Evolutionary conservation across 2,113 vertebrate genomes (phyloP), one percentile per base, ranked within the genome.

Genomic region (Condylura cristata): DNA sequence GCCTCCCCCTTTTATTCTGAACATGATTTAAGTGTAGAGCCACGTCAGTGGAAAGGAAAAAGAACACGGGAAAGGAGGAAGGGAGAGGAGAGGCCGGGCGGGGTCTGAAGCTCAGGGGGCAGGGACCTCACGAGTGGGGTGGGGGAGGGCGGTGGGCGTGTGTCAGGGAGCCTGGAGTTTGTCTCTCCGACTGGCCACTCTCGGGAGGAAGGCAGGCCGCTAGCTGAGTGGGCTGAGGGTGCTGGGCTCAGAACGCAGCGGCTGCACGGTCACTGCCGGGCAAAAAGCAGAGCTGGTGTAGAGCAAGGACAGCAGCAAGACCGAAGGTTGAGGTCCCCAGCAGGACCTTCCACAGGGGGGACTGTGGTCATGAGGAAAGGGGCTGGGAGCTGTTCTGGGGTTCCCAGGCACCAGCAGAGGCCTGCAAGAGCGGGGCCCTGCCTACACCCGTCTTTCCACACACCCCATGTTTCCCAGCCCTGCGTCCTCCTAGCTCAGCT

Each of bases 151-250:
- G 60, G 60, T 11, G 26, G 46, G 34, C 61, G 2, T 4, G 12
- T 24, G 34, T 58, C 85, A 46, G 6, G 51, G 28, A 14, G 48
- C 12, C 39, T 5, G 32, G 58, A 30, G 20, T 53, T 0, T 84
- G 81, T 8, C 56, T 13, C 74, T 86, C 26, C 7, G 76, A 79
- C 39, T 28, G 17, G 37, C 24, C 32, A 37, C 26, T 90, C n/a
- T 53, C 2, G 28, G 34, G 37, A 72, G n/a, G 26, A 16, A 41
- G 37, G 53, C 39, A 17, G 63, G 65, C 2, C 20, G 37, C 20
- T 0, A 0, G 12, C 0, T 60, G 24, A 56, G 41, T 28, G 2
- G 32, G 30, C 0, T 13, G n/a, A 37, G 41, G 28, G 17, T 41
- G 17, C 46, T 8, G 58, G 37, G 37, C 60, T 76, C 12, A 30